phyloP scores from a whole-genome alignment of 2,888 invertebrate genomes.

The Pseudococcus viburni region DNA sequence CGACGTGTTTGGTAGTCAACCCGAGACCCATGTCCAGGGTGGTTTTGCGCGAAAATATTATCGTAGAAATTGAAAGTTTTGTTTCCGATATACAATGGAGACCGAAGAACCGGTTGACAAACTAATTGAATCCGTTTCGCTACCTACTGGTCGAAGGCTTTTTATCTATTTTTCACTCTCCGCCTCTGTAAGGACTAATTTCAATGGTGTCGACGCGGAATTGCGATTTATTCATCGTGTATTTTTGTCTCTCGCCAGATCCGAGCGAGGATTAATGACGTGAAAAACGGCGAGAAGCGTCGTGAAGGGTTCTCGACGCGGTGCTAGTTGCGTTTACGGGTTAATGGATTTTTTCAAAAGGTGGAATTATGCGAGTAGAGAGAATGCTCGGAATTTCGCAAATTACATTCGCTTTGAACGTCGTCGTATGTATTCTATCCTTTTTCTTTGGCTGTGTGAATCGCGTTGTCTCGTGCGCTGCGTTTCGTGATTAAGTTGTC shows the following conservation, averaged over 20 bases:
- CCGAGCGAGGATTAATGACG: conserved; percentile 39
- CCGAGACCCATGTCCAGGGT: not conserved
- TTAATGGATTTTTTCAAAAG: conserved; percentile 52
- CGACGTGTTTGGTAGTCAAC: not conserved
- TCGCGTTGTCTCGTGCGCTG: not conserved
- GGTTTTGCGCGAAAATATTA: conserved; percentile 32
- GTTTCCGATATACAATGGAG: not conserved
- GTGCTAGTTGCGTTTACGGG: conserved; percentile 39
- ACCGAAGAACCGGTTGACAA: conserved; percentile 40
- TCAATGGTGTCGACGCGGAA: conserved; percentile 5
- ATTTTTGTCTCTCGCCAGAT: not conserved
- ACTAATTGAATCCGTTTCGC: conserved; percentile 48
- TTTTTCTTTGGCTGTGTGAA: not conserved
- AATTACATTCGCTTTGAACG: conserved; percentile 32
- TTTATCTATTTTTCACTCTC: not conserved
- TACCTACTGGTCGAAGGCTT: conserved; percentile 45
- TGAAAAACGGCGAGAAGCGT: conserved; percentile 30
- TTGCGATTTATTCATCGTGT: not conserved
- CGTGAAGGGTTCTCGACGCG: conserved; percentile 40
- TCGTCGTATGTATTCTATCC: not conserved
- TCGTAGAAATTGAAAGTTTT: conserved; percentile 39
- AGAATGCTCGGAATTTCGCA: conserved; percentile 45
- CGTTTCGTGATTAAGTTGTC: conserved; percentile 42
- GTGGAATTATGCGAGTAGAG: conserved; percentile 40
- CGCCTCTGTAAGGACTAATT: not conserved